Percentiles rank a stretch among this genome's conserved stretches.
Conservation (phyloP, 2,113 vertebrate genomes). For the Elgaria multicarinata region DNA sequence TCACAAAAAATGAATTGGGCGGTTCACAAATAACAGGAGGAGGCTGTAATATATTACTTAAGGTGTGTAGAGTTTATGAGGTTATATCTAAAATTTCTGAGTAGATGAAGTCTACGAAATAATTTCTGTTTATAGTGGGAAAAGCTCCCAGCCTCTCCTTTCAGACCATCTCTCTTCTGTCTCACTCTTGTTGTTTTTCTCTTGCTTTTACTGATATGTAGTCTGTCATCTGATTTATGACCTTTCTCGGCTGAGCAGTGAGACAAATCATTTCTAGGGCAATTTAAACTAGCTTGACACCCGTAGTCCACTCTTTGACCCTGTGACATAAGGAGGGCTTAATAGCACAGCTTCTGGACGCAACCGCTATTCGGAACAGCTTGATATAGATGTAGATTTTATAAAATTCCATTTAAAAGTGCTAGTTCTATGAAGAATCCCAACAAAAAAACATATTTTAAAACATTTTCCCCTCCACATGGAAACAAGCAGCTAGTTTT, state of each 20-base stretch:
- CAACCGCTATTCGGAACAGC: neutral
- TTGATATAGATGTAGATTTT: neutral
- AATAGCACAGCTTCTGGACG: neutral
- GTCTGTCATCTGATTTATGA: neutral
- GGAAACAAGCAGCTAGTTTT: neutral
- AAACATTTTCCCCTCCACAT: neutral
- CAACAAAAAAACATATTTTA: neutral
- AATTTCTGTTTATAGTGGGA: neutral
- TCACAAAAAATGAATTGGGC: too few relatives aligned
- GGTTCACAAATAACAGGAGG: too few relatives aligned
- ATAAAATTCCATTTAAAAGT: neutral
- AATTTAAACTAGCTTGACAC: conserved; percentile 1
- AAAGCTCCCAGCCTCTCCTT: neutral
- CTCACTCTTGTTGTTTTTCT: neutral
- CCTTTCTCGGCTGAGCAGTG: conserved; percentile 2
- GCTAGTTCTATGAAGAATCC: neutral
- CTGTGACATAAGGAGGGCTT: neutral
- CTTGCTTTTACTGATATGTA: conserved; percentile 19
- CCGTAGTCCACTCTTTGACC: neutral
- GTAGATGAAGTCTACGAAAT: neutral
- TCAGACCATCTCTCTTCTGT: neutral
- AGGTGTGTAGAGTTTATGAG: neutral
- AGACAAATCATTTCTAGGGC: conserved; percentile 1
- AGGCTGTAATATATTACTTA: neutral
- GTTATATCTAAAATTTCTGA: neutral